A percentile compares a stretch with the other conserved stretches of the same genome.
Evolutionary conservation across 2,888 invertebrate genomes (phyloP).

Genomic region (Catocala fraxini): DNA sequence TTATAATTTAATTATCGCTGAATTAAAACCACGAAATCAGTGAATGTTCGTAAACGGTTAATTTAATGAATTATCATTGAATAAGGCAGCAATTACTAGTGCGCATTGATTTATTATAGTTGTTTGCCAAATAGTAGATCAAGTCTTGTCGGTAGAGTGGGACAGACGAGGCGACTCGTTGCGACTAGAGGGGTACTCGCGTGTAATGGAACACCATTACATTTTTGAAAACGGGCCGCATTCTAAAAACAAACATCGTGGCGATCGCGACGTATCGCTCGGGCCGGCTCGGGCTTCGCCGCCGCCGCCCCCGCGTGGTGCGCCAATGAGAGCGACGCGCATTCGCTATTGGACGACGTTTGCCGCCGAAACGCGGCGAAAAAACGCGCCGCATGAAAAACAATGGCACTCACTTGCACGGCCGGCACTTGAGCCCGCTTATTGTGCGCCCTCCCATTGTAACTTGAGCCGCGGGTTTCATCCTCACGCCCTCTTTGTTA

Average conservation of each 20-base stretch:
- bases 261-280: slow-evolving; percentile 48
- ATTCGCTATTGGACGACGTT: slow-evolving; percentile 68
- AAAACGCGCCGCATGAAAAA: slow-evolving; percentile 74
- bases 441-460: slow-evolving; percentile 57
- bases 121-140: background rate
- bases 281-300: slow-evolving; percentile 23
- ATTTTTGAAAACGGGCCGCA: slow-evolving; percentile 63
- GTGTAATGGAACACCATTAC: slow-evolving; percentile 22
- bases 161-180: background rate
- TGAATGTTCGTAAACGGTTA: background rate
- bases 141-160: too few relatives aligned
- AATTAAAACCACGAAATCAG: background rate
- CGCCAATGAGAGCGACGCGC: slow-evolving; percentile 67
- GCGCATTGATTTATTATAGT: background rate
- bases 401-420: slow-evolving; percentile 80
- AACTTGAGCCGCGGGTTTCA: slow-evolving; percentile 44
- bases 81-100: slow-evolving; percentile 4
- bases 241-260: slow-evolving; percentile 66
- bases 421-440: slow-evolving; percentile 62
- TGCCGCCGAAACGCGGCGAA: slow-evolving; percentile 64
- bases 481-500: slow-evolving; percentile 10
- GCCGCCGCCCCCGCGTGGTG: slow-evolving; percentile 67
- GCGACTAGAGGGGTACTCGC: background rate
- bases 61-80: slow-evolving; percentile 6
- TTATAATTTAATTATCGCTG: slow-evolving; percentile 1